Evolutionary conservation across 2,888 invertebrate species (phyloP).

Genomic region (Xanthorhoe designata): DNA sequence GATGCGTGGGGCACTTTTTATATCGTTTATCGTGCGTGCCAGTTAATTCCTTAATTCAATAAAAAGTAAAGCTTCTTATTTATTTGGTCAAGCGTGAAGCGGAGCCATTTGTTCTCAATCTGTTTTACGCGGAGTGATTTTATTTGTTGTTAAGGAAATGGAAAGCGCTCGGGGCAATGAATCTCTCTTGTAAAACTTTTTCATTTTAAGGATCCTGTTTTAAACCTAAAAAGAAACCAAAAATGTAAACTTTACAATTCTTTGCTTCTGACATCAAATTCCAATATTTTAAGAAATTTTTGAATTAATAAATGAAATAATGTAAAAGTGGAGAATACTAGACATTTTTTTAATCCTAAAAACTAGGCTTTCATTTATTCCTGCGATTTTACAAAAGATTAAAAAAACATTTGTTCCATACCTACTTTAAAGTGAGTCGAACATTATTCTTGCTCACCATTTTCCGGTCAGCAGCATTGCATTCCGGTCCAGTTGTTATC

Average conservation of each 20-base stretch:
- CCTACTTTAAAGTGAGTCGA: slow-evolving; percentile 25
- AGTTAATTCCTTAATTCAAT: slow-evolving; percentile 85
- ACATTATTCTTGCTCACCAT: slow-evolving; percentile 38
- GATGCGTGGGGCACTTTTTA: slow-evolving; percentile 62
- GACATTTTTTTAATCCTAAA: too few relatives aligned
- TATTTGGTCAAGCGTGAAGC: slow-evolving; percentile 77
- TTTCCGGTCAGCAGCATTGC: slow-evolving; percentile 42
- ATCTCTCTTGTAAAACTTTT: slow-evolving; percentile 22
- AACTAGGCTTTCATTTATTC: background rate
- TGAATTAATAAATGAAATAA: too few relatives aligned
- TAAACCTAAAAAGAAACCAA: slow-evolving; percentile 5
- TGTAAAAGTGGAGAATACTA: too few relatives aligned
- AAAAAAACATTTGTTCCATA: background rate
- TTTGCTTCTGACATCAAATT: background rate
- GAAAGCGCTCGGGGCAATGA: slow-evolving; percentile 21
- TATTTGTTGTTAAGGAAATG: slow-evolving; percentile 45
- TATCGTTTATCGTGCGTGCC: slow-evolving; percentile 79
- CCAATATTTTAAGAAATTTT: background rate
- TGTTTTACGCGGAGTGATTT: slow-evolving; percentile 51
- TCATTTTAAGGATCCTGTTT: slow-evolving; percentile 14
- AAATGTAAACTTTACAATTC: background rate
- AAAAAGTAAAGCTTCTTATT: slow-evolving; percentile 81
- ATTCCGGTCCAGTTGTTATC: slow-evolving; percentile 40
- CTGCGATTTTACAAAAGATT: background rate
- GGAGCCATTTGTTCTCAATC: slow-evolving; percentile 72